Evolutionary conservation across 2,113 vertebrate genomes (phyloP).

Genomic region (Pterophyllum scalare): DNA sequence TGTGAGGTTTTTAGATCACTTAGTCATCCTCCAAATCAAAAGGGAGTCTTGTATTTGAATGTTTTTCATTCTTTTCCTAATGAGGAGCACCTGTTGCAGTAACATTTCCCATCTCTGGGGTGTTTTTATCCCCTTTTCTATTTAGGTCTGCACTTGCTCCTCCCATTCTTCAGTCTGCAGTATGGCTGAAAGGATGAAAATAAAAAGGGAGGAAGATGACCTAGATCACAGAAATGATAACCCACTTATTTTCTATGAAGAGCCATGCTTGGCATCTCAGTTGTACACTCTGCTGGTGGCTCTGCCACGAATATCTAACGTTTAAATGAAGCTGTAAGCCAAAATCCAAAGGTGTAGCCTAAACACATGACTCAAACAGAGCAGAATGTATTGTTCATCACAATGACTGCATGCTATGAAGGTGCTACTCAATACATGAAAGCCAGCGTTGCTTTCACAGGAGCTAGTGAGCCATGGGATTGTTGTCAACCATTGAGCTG

Average conservation of each 20-base stretch:
- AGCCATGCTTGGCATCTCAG: slow-evolving; percentile 28
- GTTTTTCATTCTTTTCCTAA: slow-evolving; percentile 8
- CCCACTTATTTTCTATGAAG: slow-evolving; percentile 57
- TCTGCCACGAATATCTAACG: neutral
- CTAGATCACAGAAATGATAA: slow-evolving; percentile 78
- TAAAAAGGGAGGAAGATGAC: slow-evolving; percentile 68
- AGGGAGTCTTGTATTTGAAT: neutral
- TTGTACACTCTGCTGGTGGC: slow-evolving; percentile 61
- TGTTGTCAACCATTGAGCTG: slow-evolving; percentile 10
- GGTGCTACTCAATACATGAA: slow-evolving; percentile 11
- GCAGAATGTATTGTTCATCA: neutral
- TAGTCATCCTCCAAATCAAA: neutral
- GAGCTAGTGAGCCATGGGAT: slow-evolving; percentile 2
- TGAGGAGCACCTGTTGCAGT: slow-evolving; percentile 9
- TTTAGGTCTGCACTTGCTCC: slow-evolving; percentile 41
- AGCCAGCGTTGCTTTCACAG: neutral
- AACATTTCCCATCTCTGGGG: slow-evolving; percentile 26
- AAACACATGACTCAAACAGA: neutral
- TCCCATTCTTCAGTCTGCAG: slow-evolving; percentile 42
- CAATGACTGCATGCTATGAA: neutral
- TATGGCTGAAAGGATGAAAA: slow-evolving; percentile 53
- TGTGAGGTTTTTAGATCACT: neutral
- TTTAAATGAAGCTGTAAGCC: slow-evolving; percentile 1
- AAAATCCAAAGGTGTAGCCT: neutral
- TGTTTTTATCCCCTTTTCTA: slow-evolving; percentile 47